phyloP scores from a whole-genome alignment of 2,888 invertebrate genomes.

The Luperina testacea region DNA sequence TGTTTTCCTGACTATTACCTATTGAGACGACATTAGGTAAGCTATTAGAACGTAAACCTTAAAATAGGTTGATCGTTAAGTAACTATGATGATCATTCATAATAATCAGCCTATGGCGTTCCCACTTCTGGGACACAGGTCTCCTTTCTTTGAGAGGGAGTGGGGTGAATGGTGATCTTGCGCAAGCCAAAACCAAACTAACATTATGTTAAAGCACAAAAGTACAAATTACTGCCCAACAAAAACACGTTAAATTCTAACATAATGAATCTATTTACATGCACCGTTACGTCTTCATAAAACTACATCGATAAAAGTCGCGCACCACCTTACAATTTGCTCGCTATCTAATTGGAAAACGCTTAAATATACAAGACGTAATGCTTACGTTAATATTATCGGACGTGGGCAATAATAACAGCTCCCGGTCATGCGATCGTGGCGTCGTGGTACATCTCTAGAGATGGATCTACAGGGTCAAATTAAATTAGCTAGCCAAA shows the following conservation, averaged over 20 bases:
- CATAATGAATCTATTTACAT: conserved; percentile 24
- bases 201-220: background rate
- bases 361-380: conserved; percentile 59
- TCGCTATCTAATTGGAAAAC: conserved; percentile 47
- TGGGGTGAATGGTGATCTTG: background rate
- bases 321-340: conserved; percentile 42
- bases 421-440: conserved; percentile 63
- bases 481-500: background rate
- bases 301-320: conserved; percentile 45
- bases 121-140: no score
- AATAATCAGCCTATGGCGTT: no score
- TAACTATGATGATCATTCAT: background rate
- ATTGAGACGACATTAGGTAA: no score
- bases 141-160: no score
- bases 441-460: conserved; percentile 38
- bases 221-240: background rate
- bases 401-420: conserved; percentile 61
- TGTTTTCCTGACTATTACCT: no score
- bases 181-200: background rate
- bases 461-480: background rate
- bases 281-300: conserved; percentile 36
- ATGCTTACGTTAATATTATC: conserved; percentile 60
- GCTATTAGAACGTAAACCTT: background rate
- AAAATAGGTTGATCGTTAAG: background rate
- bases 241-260: conserved; percentile 12